These are phyloP conservation scores for Ctenochaetus hawaiiensis DNA, from an alignment of 2,797 vertebrate species.

Conservation along the genomic window DNA sequence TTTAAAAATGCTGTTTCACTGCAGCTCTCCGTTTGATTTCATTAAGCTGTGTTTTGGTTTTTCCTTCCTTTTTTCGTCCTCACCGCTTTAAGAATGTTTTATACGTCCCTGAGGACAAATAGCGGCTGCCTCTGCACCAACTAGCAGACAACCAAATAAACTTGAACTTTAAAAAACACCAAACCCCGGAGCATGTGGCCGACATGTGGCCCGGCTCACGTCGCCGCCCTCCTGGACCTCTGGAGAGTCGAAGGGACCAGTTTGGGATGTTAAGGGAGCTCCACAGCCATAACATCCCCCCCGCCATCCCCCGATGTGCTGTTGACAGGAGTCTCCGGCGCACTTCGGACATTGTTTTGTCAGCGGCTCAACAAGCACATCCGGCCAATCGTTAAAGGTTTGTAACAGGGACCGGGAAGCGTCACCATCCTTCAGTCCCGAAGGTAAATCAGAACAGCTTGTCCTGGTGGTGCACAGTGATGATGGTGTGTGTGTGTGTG, in stretches of 20 bases:
- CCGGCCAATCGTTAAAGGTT: slow-evolving; percentile 37
- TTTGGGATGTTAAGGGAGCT: slow-evolving; percentile 43
- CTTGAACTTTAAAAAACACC: slow-evolving; percentile 55
- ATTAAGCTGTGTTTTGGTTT: slow-evolving; percentile 21
- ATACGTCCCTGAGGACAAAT: slow-evolving; percentile 41
- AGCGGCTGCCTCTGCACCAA: slow-evolving; percentile 29
- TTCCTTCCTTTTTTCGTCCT: slow-evolving; percentile 33
- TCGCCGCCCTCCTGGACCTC: slow-evolving; percentile 41
- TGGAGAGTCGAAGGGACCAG: slow-evolving; percentile 33
- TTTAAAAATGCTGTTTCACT: slow-evolving; percentile 5
- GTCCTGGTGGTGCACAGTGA: too few species aligned
- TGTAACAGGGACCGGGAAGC: slow-evolving; percentile 38
- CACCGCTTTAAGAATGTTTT: slow-evolving; percentile 32
- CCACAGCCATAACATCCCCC: slow-evolving; percentile 71
- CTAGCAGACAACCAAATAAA: slow-evolving; percentile 66
- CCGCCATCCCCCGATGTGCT: slow-evolving; percentile 47
- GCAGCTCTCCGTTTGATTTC: slow-evolving; percentile 11
- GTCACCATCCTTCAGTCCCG: slow-evolving; percentile 38
- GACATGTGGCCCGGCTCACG: slow-evolving; percentile 53
- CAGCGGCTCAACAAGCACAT: slow-evolving; percentile 61
- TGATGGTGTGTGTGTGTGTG: too few species aligned
- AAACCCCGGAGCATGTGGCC: slow-evolving; percentile 60
- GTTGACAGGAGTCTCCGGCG: slow-evolving; percentile 70
- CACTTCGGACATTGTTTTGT: slow-evolving; percentile 65
- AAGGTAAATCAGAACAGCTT: slow-evolving; percentile 59